Evolutionary conservation across 1,140 invertebrate genomes (phyloP).

Genomic region (Drosophila lowei): DNA sequence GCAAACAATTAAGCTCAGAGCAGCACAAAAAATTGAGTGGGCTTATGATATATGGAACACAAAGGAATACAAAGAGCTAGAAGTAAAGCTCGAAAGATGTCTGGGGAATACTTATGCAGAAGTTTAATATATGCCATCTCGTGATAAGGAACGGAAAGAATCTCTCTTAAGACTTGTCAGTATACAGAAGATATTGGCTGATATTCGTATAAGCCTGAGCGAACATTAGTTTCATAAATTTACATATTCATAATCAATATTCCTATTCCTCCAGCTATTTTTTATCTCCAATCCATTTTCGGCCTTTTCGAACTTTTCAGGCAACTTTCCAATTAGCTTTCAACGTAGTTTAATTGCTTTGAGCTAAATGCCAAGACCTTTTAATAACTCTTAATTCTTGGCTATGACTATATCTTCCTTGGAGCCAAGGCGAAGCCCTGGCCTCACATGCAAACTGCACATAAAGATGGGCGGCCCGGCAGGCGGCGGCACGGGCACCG

Average conservation of each 20-base stretch:
- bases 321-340: slow-evolving; percentile 26
- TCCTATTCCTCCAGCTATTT: neutral
- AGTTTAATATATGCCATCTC: no score
- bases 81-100: neutral
- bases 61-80: slow-evolving; percentile 7
- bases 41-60: slow-evolving; percentile 21
- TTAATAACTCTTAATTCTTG: slow-evolving; percentile 10
- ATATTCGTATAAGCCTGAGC: no score
- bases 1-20: slow-evolving; percentile 35
- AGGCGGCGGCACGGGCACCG: slow-evolving; percentile 24
- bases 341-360: slow-evolving; percentile 17
- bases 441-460: slow-evolving; percentile 71
- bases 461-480: slow-evolving; percentile 59
- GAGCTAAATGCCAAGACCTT: slow-evolving; percentile 41
- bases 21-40: slow-evolving; percentile 18
- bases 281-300: neutral
- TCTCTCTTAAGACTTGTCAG: no score
- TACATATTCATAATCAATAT: no score
- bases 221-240: no score
- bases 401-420: slow-evolving; percentile 38
- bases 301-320: neutral
- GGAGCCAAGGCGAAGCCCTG: slow-evolving; percentile 2
- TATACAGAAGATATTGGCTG: no score
- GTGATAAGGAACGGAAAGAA: no score
- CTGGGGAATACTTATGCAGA: slow-evolving; percentile 2